Percentiles rank a stretch among this genome's conserved stretches.
Evolutionary conservation across 2,888 invertebrate species (phyloP).

Genomic region (Orchesella flavescens): DNA sequence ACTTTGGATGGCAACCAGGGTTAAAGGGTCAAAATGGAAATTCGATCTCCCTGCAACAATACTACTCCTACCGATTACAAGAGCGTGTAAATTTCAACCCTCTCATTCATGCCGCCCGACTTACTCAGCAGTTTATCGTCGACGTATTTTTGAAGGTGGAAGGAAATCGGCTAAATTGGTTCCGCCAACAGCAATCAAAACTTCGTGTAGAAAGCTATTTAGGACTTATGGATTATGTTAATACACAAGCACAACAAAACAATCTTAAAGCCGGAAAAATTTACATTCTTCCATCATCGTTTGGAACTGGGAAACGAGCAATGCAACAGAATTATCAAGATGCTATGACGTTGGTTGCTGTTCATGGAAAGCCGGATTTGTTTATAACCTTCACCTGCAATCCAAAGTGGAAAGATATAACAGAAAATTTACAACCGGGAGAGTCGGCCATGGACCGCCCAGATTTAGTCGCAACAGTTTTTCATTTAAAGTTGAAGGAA

Average conservation of each 20-base stretch:
- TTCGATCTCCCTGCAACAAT: constrained; percentile 52
- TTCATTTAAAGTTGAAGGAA: constrained; percentile 72
- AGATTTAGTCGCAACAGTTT: constrained; percentile 74
- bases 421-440: constrained; percentile 71
- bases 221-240: constrained; percentile 69
- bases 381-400: constrained; percentile 76
- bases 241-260: constrained; percentile 8
- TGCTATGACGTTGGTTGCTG: constrained; percentile 75
- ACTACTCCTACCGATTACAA: constrained; percentile 61
- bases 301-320: constrained; percentile 73
- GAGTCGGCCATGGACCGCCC: constrained; percentile 72
- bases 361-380: constrained; percentile 74
- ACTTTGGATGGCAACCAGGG: constrained; percentile 60
- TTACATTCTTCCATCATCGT: constrained; percentile 73
- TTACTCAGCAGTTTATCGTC: constrained; percentile 73
- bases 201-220: constrained; percentile 72
- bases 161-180: constrained; percentile 70
- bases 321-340: constrained; percentile 74
- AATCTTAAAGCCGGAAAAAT: constrained; percentile 71
- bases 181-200: constrained; percentile 71
- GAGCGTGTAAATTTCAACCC: constrained; percentile 71
- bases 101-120: constrained; percentile 67
- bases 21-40: background rate
- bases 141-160: constrained; percentile 73
- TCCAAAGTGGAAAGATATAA: constrained; percentile 74